These are phyloP conservation scores for Sarotherodon lohbergeri DNA, from an alignment of 2,113 vertebrate genomes.

Conservation along the genomic window DNA sequence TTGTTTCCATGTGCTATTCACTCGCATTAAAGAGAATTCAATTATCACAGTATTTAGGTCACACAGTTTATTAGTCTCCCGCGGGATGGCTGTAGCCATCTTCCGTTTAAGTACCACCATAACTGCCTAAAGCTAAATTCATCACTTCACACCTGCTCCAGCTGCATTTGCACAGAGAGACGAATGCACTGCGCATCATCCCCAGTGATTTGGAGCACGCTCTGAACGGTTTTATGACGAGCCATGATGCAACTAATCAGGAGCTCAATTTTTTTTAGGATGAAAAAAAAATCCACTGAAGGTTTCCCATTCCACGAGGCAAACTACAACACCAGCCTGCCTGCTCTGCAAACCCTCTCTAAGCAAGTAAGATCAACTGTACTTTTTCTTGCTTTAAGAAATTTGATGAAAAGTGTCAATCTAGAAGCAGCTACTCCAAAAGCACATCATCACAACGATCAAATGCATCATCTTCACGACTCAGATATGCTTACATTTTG, in stretches of 20 bases:
- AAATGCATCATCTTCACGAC: neutral
- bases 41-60: slow-evolving; percentile 20
- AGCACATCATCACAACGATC: neutral
- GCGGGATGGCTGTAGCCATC: neutral
- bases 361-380: neutral
- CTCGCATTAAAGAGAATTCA: neutral
- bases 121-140: slow-evolving; percentile 18
- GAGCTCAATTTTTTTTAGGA: neutral
- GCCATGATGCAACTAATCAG: neutral
- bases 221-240: neutral
- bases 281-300: neutral
- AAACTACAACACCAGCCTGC: neutral
- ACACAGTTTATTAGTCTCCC: neutral
- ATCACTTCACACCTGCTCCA: slow-evolving; percentile 17
- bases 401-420: neutral
- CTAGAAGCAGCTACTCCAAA: neutral
- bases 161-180: neutral
- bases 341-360: neutral
- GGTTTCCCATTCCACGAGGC: neutral
- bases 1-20: neutral
- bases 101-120: slow-evolving; percentile 2
- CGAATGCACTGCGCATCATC: neutral
- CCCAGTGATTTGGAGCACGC: neutral
- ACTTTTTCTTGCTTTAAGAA: neutral
- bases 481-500: neutral